These are phyloP conservation scores for Muntiacus reevesi DNA, from an alignment of 2,113 vertebrate species.

Conservation along the genomic window DNA sequence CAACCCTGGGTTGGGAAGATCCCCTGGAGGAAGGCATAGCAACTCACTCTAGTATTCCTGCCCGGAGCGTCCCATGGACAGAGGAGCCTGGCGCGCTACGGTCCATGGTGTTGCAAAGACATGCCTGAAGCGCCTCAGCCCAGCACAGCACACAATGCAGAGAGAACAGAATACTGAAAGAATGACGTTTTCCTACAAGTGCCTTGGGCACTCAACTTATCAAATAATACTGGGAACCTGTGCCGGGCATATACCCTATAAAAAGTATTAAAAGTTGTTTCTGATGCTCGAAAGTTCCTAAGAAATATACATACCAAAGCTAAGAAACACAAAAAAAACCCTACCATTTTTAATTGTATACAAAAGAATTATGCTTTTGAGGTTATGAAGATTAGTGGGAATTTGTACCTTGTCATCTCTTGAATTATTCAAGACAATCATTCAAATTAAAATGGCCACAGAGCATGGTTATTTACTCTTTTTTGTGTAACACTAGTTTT, in stretches of 20 bases:
- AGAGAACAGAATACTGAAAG: neutral
- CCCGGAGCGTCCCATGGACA: neutral
- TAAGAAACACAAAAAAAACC: neutral
- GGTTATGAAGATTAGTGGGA: neutral
- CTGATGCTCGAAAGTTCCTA: neutral
- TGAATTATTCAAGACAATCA: neutral
- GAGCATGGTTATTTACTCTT: neutral
- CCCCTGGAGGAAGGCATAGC: neutral
- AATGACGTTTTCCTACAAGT: neutral
- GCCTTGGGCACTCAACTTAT: neutral
- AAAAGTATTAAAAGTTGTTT: neutral
- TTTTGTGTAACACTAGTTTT: neutral
- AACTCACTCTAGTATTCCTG: neutral
- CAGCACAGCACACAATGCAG: neutral
- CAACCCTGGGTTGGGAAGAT: neutral
- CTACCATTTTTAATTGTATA: neutral
- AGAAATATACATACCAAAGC: neutral
- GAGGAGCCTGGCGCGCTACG: neutral
- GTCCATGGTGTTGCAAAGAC: neutral
- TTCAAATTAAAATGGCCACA: neutral
- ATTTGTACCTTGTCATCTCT: neutral
- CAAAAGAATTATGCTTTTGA: neutral
- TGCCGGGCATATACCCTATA: neutral
- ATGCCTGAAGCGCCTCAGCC: neutral
- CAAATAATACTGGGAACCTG: neutral